These are phyloP conservation scores for Dufourea novaeangliae DNA, from an alignment of 1,140 invertebrate genomes.

Conservation along the genomic window DNA sequence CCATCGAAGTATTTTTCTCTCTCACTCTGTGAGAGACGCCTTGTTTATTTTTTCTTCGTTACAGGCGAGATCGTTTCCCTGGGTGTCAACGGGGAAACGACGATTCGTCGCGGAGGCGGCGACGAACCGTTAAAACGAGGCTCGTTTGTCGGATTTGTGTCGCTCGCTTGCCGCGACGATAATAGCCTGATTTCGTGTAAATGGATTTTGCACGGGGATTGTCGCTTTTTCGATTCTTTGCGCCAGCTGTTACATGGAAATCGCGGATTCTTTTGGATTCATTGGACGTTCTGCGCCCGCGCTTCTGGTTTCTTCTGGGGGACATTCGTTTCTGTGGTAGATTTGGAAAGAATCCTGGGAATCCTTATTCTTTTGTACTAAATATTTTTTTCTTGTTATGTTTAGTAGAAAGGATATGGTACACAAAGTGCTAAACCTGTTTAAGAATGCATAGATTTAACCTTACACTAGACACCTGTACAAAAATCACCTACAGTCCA, in stretches of 20 bases:
- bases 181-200: constrained; percentile 39
- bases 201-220: constrained; percentile 28
- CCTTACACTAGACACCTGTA: too few species aligned
- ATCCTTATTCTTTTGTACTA: too few species aligned
- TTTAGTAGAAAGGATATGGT: too few species aligned
- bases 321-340: too few species aligned
- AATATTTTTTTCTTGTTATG: too few species aligned
- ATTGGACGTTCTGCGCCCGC: neutral
- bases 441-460: too few species aligned
- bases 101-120: constrained; percentile 7
- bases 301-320: neutral
- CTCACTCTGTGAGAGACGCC: neutral
- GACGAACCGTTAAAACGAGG: constrained; percentile 52
- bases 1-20: too few species aligned
- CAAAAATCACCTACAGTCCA: too few species aligned
- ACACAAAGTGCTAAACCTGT: too few species aligned
- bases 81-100: neutral
- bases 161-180: constrained; percentile 38
- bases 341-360: too few species aligned
- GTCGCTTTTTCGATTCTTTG: constrained; percentile 14
- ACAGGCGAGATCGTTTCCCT: neutral
- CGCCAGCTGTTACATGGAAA: neutral
- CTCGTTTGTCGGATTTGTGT: constrained; percentile 39
- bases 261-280: neutral
- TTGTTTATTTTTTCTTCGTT: too few species aligned